Evolutionary conservation across 2,888 invertebrate genomes (phyloP).

Genomic region (Amiota minor): DNA sequence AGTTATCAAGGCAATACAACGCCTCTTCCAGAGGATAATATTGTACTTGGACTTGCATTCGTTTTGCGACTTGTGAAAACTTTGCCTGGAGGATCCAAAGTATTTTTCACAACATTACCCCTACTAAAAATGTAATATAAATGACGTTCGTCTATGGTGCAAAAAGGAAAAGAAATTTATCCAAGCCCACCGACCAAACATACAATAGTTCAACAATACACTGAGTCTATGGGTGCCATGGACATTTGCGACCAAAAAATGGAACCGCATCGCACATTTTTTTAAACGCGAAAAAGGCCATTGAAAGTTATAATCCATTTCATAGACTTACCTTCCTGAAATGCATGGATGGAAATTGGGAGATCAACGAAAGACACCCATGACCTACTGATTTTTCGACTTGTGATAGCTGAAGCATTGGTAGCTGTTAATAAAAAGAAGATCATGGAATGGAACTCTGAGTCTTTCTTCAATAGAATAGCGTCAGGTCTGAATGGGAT

Average conservation of each 20-base stretch:
- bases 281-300: not conserved
- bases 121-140: too few species aligned
- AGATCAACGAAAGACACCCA: not conserved
- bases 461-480: too few species aligned
- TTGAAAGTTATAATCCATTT: not conserved
- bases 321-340: not conserved
- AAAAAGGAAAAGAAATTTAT: not conserved
- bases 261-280: not conserved
- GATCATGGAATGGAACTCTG: too few species aligned
- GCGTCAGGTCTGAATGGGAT: too few species aligned
- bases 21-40: not conserved
- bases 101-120: not conserved
- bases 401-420: not conserved
- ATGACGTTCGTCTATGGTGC: not conserved
- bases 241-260: not conserved
- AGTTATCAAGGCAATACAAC: not conserved
- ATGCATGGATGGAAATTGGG: not conserved
- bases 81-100: not conserved
- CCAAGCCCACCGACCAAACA: not conserved
- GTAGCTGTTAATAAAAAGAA: not conserved
- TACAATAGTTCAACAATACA: not conserved
- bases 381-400: not conserved
- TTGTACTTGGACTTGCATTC: not conserved
- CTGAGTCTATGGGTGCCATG: not conserved
- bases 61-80: not conserved